phyloP scores from a whole-genome alignment of 2,888 invertebrate genomes.

The Drymonia ruficornis region DNA sequence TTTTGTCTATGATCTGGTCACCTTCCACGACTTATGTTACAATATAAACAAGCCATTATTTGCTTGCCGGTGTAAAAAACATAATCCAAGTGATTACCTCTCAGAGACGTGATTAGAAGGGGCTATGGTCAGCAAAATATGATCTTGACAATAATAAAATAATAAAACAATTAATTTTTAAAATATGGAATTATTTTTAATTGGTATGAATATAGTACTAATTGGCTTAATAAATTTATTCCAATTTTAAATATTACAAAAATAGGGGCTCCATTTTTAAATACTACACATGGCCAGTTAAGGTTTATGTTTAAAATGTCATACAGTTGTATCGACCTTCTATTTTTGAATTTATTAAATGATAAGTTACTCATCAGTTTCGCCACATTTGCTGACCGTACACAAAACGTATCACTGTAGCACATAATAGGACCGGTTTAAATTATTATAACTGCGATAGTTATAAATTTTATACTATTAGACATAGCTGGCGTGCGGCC shows the following conservation, averaged over 20 bases:
- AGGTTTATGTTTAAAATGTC: too few relatives aligned
- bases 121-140: slow-evolving; percentile 46
- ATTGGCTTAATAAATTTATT: too few relatives aligned
- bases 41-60: slow-evolving; percentile 63
- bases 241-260: too few relatives aligned
- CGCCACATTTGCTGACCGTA: slow-evolving; percentile 23
- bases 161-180: too few relatives aligned
- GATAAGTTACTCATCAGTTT: too few relatives aligned
- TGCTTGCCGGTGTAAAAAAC: slow-evolving; percentile 56
- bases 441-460: slow-evolving; percentile 63
- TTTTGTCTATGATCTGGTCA: too few relatives aligned
- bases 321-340: too few relatives aligned
- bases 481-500: slow-evolving; percentile 56
- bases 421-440: slow-evolving; percentile 44
- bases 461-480: slow-evolving; percentile 63
- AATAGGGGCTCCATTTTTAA: too few relatives aligned
- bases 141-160: not conserved
- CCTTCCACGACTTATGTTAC: slow-evolving; percentile 42
- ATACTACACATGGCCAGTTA: too few relatives aligned
- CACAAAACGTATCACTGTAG: slow-evolving; percentile 27
- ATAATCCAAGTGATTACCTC: slow-evolving; percentile 58
- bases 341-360: too few relatives aligned
- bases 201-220: too few relatives aligned
- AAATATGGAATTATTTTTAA: too few relatives aligned
- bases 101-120: slow-evolving; percentile 50